Conservation (phyloP, 2,888 invertebrate genomes). For the Incurvaria masculella region DNA sequence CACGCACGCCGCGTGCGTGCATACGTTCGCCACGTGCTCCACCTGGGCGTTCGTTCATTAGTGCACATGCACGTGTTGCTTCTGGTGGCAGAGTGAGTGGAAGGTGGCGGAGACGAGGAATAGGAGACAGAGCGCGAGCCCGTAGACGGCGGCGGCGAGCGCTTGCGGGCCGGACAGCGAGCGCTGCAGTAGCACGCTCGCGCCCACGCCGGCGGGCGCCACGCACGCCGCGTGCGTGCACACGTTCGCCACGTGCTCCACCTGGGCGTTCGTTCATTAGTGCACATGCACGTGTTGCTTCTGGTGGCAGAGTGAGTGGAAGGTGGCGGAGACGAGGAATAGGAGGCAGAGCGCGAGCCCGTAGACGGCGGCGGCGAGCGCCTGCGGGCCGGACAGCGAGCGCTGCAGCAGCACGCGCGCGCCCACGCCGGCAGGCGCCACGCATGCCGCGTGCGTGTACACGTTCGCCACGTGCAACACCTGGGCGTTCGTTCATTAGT, state of each 20-base stretch:
- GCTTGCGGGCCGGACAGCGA: conserved; percentile 73
- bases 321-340: conserved; percentile 44
- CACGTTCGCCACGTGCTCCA: conserved; percentile 91
- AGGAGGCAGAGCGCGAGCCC: conserved; percentile 70
- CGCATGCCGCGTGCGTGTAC: conserved; percentile 89
- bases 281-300: not conserved
- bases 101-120: conserved; percentile 85
- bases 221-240: conserved; percentile 91
- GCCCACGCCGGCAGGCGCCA: conserved; percentile 73
- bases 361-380: conserved; percentile 70
- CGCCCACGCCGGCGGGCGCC: conserved; percentile 78
- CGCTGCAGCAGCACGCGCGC: conserved; percentile 43
- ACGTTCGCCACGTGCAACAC: conserved; percentile 90
- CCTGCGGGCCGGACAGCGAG: conserved; percentile 66
- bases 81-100: conserved; percentile 39
- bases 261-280: too few species aligned
- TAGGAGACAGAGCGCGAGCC: conserved; percentile 77
- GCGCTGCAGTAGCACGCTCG: conserved; percentile 69
- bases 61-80: not conserved
- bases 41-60: conserved; percentile 59
- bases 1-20: conserved; percentile 89
- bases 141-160: conserved; percentile 82
- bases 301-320: not conserved
- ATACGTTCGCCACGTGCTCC: conserved; percentile 90
- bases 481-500: too few species aligned